phyloP scores from a whole-genome alignment of 2,113 vertebrate species.

The Ctenodactylus gundi region DNA sequence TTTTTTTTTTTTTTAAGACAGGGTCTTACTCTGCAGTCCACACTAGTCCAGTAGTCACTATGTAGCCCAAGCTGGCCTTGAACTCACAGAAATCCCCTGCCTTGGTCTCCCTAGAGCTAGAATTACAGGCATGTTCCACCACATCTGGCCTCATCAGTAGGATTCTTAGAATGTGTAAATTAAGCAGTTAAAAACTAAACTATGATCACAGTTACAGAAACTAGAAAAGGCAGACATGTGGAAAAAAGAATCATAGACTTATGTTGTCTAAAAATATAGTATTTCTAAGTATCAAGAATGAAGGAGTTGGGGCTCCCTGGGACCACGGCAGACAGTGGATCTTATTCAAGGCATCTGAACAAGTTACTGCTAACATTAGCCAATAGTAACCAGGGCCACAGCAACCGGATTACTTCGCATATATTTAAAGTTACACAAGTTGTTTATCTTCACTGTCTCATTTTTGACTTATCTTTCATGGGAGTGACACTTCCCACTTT shows the following conservation, averaged over 20 bases:
- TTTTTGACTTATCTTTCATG: constrained; percentile 13
- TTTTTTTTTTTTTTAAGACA: too few species aligned
- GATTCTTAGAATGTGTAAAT: neutral
- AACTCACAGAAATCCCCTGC: too few species aligned
- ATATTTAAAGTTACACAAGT: neutral
- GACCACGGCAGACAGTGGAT: neutral
- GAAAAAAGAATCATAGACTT: neutral
- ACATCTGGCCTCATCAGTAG: too few species aligned
- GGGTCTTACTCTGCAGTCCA: too few species aligned
- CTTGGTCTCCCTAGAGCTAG: too few species aligned
- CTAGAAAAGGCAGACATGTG: neutral
- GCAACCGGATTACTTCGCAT: neutral
- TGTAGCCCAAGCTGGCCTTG: too few species aligned
- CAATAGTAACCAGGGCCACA: neutral
- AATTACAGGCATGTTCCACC: too few species aligned
- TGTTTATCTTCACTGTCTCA: neutral
- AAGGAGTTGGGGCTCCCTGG: neutral
- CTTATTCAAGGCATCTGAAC: neutral
- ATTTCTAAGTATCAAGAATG: neutral
- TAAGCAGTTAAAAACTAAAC: neutral
- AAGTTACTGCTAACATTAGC: neutral
- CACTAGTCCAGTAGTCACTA: too few species aligned
- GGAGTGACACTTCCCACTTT: neutral
- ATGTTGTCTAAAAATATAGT: neutral
- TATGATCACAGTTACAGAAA: neutral